Evolutionary conservation across 2,888 invertebrate species (phyloP).

Genomic region (Dryadula phaetusa): DNA sequence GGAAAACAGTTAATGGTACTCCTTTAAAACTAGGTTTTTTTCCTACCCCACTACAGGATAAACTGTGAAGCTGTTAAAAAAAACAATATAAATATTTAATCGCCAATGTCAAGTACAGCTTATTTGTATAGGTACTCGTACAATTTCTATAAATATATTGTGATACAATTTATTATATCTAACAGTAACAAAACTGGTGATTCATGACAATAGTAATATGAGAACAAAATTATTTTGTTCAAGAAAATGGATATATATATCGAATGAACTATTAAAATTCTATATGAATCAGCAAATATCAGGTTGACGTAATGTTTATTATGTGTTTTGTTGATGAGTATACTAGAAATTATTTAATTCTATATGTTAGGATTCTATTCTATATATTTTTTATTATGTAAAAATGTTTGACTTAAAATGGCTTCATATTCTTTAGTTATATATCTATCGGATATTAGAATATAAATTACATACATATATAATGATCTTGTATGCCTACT

Average conservation of each 20-base stretch:
- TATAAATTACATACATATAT: too few species aligned
- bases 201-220: neutral
- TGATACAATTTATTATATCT: neutral
- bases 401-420: neutral
- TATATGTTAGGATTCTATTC: neutral
- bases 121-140: too few species aligned
- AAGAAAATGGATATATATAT: slow-evolving; percentile 9
- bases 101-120: neutral
- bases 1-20: too few species aligned
- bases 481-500: neutral
- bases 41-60: too few species aligned
- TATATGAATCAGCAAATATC: slow-evolving; percentile 12
- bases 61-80: too few species aligned
- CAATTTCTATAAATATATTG: neutral
- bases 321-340: neutral
- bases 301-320: slow-evolving; percentile 2
- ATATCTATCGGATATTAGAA: too few species aligned
- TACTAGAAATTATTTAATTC: neutral
- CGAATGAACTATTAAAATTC: neutral
- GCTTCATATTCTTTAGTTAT: too few species aligned
- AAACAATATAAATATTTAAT: too few species aligned
- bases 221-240: slow-evolving; percentile 4
- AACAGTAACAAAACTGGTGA: slow-evolving; percentile 1
- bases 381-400: neutral
- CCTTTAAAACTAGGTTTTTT: too few species aligned